Evolutionary conservation across 2,113 vertebrate species (phyloP).

Genomic region (Pomatorhinus ruficollis): DNA sequence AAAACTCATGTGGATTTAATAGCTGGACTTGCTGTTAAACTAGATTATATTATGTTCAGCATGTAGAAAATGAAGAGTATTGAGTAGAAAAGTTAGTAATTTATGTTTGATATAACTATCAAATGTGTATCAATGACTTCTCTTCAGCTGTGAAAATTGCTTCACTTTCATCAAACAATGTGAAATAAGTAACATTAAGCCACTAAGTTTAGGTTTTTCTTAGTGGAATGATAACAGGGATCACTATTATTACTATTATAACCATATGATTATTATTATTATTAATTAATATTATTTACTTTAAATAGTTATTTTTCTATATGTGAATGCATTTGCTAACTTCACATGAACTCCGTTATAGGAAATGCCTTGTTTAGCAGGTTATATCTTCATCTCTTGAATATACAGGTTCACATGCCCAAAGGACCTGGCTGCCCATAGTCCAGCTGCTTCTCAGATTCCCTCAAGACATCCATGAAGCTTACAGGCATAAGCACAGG

Average conservation of each 20-base stretch:
- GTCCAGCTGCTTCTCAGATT: neutral
- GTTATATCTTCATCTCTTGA: neutral
- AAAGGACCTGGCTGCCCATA: neutral
- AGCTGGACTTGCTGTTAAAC: neutral
- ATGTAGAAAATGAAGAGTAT: neutral
- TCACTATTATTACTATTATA: neutral
- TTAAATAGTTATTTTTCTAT: neutral
- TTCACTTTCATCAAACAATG: neutral
- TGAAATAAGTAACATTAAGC: neutral
- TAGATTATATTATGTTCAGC: neutral
- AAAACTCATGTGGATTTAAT: neutral
- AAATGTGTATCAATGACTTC: neutral
- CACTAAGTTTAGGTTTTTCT: neutral
- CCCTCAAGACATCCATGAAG: neutral
- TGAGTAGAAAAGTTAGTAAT: neutral
- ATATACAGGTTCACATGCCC: rapidly evolving
- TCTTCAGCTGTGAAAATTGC: neutral
- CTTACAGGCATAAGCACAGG: neutral
- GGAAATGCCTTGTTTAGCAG: neutral
- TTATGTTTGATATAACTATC: neutral
- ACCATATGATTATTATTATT: neutral
- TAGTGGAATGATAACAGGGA: neutral
- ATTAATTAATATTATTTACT: neutral
- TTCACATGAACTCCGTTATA: neutral
- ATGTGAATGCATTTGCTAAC: neutral